phyloP scores from a whole-genome alignment of 1,140 invertebrate genomes.

The Hestina assimilis region DNA sequence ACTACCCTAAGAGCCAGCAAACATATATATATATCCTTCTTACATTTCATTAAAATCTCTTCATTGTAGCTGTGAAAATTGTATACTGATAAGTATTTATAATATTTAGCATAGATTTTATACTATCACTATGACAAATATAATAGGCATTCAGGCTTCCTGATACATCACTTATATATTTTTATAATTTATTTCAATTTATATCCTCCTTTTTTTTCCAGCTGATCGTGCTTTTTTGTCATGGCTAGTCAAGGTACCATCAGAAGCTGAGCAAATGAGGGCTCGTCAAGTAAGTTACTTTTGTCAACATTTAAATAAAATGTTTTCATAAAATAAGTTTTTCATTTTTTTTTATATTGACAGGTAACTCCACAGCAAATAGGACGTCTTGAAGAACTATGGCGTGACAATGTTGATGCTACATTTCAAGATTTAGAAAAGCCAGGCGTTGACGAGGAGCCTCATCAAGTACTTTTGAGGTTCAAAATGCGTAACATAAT shows the following conservation, averaged over 20 bases:
- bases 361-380: constrained; percentile 98
- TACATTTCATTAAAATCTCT: no score
- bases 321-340: not conserved
- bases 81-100: not conserved
- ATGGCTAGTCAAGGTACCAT: constrained; percentile 98
- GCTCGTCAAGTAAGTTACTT: constrained; percentile 86
- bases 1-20: no score
- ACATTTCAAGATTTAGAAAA: constrained; percentile 98
- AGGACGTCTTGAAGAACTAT: constrained; percentile 98
- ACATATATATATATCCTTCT: not conserved
- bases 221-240: constrained; percentile 96
- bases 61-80: not conserved
- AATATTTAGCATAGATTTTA: no score
- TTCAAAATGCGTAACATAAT: no score
- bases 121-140: no score
- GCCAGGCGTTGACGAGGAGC: constrained; percentile 98
- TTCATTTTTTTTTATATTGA: constrained; percentile 12
- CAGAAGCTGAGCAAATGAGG: constrained; percentile 96
- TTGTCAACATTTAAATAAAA: not conserved
- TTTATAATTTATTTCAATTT: no score
- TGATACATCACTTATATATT: no score
- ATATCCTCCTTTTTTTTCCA: no score
- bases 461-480: constrained; percentile 94
- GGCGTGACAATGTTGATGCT: constrained; percentile 99
- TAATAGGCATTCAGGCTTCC: no score